Percentiles rank a stretch among this genome's conserved stretches.
Evolutionary conservation across 2,888 invertebrate genomes (phyloP).

Genomic region (Plebejus argus): DNA sequence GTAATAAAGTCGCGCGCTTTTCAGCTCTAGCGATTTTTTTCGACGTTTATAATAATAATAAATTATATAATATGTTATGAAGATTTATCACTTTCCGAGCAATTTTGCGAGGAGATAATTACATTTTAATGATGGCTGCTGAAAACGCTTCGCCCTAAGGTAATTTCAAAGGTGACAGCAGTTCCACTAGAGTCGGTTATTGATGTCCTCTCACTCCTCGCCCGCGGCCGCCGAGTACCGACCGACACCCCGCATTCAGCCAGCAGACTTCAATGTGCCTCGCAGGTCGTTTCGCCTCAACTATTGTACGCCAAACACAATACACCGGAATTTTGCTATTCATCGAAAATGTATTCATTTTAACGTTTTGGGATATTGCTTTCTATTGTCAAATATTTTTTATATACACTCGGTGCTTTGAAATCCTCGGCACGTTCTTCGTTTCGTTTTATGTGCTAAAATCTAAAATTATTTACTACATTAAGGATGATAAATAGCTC

Average conservation of each 20-base stretch:
- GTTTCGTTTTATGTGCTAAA: conserved; percentile 34
- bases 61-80: conserved; percentile 24
- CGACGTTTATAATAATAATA: conserved; percentile 9
- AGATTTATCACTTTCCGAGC: conserved; percentile 13
- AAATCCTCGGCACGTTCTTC: conserved; percentile 41
- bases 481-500: conserved; percentile 23
- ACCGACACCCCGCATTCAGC: conserved; percentile 34
- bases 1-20: conserved; percentile 49
- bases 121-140: conserved; percentile 26
- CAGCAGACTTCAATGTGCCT: conserved; percentile 46
- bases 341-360: conserved; percentile 52
- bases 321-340: conserved; percentile 57
- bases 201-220: conserved; percentile 25
- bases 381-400: conserved; percentile 48
- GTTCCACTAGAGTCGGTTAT: conserved; percentile 14
- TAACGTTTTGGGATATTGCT: conserved; percentile 50
- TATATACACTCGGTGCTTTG: conserved; percentile 45
- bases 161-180: conserved; percentile 6
- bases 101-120: conserved; percentile 36
- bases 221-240: not conserved
- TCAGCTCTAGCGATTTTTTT: conserved; percentile 7
- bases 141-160: conserved; percentile 10
- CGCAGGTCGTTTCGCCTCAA: conserved; percentile 48
- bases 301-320: conserved; percentile 59
- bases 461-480: not conserved